phyloP scores from a whole-genome alignment of 2,888 invertebrate species.

The Monoplex corrugatus region DNA sequence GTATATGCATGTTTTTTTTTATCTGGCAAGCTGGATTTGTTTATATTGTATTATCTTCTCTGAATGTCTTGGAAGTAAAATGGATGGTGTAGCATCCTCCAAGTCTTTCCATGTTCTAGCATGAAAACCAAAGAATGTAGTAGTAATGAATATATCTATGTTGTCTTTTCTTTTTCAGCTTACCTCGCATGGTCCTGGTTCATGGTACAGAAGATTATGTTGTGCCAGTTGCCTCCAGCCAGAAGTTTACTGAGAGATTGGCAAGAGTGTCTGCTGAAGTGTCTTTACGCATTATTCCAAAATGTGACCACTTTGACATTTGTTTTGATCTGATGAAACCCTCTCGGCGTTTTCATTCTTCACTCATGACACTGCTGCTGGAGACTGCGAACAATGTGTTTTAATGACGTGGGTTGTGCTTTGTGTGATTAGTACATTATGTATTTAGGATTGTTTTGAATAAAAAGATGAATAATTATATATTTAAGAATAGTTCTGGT shows the following conservation, averaged over 20 bases:
- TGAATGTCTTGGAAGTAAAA: not conserved
- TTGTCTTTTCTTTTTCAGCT: conserved; percentile 64
- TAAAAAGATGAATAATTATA: no score
- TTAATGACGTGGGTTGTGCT: conserved; percentile 24
- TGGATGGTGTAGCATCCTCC: not conserved
- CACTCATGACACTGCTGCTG: conserved; percentile 42
- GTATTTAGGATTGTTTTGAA: no score
- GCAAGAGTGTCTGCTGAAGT: conserved; percentile 68
- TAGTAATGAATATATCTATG: not conserved
- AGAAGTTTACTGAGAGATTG: conserved; percentile 71
- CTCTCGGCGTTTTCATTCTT: conserved; percentile 36
- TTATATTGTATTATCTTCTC: not conserved
- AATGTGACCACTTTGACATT: conserved; percentile 75
- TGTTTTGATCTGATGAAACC: conserved; percentile 76
- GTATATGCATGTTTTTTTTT: no score
- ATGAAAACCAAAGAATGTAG: not conserved
- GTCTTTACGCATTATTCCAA: conserved; percentile 73
- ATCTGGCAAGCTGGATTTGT: no score
- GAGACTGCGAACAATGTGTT: conserved; percentile 48
- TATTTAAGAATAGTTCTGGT: no score
- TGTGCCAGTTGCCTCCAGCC: conserved; percentile 73
- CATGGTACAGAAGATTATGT: conserved; percentile 77
- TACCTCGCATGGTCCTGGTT: conserved; percentile 75
- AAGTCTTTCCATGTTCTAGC: not conserved
- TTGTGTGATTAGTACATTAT: no score